Percentiles rank a stretch among this genome's conserved stretches.
Evolutionary conservation across 2,888 invertebrate genomes (phyloP).

Genomic region (Sarcophaga variegata): DNA sequence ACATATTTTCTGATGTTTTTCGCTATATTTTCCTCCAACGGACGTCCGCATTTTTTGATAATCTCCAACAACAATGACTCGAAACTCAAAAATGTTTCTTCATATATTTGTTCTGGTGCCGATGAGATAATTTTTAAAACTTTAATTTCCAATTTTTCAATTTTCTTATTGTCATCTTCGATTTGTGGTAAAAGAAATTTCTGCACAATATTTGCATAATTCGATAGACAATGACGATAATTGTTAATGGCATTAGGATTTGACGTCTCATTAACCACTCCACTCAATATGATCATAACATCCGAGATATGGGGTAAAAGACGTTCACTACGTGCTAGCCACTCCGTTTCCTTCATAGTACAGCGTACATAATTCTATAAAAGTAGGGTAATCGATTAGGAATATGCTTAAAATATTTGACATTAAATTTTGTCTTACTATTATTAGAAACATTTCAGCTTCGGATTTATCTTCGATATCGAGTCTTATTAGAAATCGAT

Average conservation of each 20-base stretch:
- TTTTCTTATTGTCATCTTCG: conserved; percentile 72
- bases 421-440: conserved; percentile 68
- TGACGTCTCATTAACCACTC: conserved; percentile 73
- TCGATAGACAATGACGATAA: conserved; percentile 75
- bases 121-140: conserved; percentile 74
- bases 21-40: conserved; percentile 70
- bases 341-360: conserved; percentile 77
- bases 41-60: conserved; percentile 69
- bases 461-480: conserved; percentile 73
- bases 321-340: conserved; percentile 75
- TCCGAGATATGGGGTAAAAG: conserved; percentile 75
- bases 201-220: conserved; percentile 75
- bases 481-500: conserved; percentile 74
- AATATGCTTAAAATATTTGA: not conserved
- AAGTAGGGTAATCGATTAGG: not conserved
- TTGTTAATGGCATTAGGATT: conserved; percentile 73
- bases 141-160: conserved; percentile 73
- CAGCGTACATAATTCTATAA: conserved; percentile 76
- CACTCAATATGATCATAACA: conserved; percentile 75
- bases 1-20: conserved; percentile 71
- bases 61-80: conserved; percentile 73
- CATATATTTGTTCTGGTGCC: conserved; percentile 73
- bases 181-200: conserved; percentile 73
- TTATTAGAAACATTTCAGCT: conserved; percentile 75
- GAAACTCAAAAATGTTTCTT: conserved; percentile 75